Evolutionary conservation across 2,888 invertebrate genomes (phyloP).

Genomic region (Cheilosia impressa): DNA sequence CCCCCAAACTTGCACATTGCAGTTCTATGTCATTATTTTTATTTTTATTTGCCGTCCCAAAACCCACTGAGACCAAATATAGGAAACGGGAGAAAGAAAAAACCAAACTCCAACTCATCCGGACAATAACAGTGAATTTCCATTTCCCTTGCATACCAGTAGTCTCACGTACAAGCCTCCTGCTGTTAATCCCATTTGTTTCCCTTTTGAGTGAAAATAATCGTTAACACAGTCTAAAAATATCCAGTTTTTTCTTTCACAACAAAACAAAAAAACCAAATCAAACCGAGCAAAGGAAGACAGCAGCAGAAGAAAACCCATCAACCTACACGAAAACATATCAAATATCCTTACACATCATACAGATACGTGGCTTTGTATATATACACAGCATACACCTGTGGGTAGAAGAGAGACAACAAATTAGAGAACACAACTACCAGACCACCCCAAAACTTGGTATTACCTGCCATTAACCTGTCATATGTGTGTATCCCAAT

Average conservation of each 20-base stretch:
- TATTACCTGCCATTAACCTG: conserved; percentile 71
- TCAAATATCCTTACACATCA: conserved; percentile 53
- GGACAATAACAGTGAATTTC: conserved; percentile 27
- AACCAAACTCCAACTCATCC: background rate
- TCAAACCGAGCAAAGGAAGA: background rate
- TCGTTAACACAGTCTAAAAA: conserved; percentile 67
- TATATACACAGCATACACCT: background rate
- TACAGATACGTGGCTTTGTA: conserved; percentile 8
- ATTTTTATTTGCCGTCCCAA: background rate
- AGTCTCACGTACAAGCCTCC: conserved; percentile 31
- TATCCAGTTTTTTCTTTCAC: conserved; percentile 11
- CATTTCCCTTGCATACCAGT: conserved; percentile 1
- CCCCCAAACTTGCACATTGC: background rate
- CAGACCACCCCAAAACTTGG: conserved; percentile 27
- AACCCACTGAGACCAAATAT: background rate
- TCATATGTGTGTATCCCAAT: conserved; percentile 39
- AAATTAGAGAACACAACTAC: background rate
- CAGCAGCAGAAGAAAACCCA: conserved; percentile 21
- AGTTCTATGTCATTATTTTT: conserved; percentile 9
- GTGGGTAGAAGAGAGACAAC: background rate
- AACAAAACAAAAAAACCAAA: conserved; percentile 9
- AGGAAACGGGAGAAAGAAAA: background rate
- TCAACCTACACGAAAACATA: conserved; percentile 38
- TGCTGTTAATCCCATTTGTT: conserved; percentile 58
- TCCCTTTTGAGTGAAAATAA: conserved; percentile 61